A percentile compares a stretch with the other conserved stretches of the same genome.
Conservation (phyloP, 1,140 invertebrate genomes). For the Euwallacea similis region DNA sequence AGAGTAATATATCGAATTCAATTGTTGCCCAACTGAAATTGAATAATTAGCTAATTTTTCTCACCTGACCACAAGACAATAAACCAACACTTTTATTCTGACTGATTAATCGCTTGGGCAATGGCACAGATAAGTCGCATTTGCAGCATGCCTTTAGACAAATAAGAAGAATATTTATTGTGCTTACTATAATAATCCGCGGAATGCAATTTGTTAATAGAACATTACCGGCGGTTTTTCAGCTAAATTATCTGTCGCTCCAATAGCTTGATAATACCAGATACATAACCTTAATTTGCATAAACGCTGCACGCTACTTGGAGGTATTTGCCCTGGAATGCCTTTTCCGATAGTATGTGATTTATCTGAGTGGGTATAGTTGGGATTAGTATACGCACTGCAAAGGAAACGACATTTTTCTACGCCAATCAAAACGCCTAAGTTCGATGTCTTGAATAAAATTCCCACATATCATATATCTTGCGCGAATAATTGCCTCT, state of each 20-base stretch:
- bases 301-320: conserved; percentile 7
- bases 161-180: conserved; percentile 17
- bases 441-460: no score
- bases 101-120: conserved; percentile 15
- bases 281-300: conserved; percentile 14
- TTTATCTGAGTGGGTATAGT: conserved; percentile 6
- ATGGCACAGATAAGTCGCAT: conserved; percentile 9
- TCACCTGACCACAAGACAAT: neutral
- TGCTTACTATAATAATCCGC: conserved; percentile 9
- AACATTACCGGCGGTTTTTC: conserved; percentile 12
- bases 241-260: conserved; percentile 6
- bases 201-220: conserved; percentile 20
- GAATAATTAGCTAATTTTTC: no score
- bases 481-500: no score
- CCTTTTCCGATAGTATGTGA: conserved; percentile 14
- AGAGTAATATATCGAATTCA: no score
- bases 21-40: no score
- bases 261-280: neutral
- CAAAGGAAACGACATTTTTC: no score
- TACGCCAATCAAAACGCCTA: no score
- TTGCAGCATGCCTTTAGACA: conserved; percentile 15
- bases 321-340: conserved; percentile 13
- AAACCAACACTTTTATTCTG: neutral
- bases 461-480: no score
- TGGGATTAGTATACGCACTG: no score